Evolutionary conservation across 2,113 vertebrate genomes (phyloP).

Genomic region (Ceuthmochares aereus): DNA sequence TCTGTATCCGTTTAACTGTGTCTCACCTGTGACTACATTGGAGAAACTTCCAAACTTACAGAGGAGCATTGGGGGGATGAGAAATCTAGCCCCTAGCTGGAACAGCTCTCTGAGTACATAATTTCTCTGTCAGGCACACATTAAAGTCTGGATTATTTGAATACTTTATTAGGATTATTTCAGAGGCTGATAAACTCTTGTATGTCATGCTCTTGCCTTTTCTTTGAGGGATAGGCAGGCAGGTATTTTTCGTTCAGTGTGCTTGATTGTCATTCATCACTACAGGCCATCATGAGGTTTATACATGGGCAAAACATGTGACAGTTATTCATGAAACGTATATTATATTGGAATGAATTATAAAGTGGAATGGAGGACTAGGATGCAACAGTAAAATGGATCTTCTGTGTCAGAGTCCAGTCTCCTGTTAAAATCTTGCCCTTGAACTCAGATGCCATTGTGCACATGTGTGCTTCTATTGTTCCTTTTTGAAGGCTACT

Average conservation of each 20-base stretch:
- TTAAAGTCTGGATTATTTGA: background rate
- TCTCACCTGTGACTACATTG: background rate
- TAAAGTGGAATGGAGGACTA: background rate
- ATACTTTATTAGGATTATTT: background rate
- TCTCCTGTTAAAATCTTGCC: background rate
- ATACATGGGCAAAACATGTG: fast-evolving
- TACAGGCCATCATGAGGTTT: background rate
- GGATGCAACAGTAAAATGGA: background rate
- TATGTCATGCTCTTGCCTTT: background rate
- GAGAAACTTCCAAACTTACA: background rate
- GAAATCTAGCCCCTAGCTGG: background rate
- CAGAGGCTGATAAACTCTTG: background rate
- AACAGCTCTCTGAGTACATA: background rate
- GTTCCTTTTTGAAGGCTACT: background rate
- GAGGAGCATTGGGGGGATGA: background rate
- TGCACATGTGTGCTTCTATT: fast-evolving
- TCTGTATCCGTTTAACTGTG: background rate
- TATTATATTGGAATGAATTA: background rate
- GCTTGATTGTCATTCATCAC: background rate
- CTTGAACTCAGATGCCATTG: background rate
- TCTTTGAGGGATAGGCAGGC: background rate
- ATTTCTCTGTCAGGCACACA: background rate
- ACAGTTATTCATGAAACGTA: background rate
- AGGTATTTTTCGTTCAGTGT: background rate
- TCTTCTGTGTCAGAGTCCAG: background rate